A percentile compares a stretch with the other conserved stretches of the same genome.
These are phyloP conservation scores for Habrosyne pyritoides DNA, from an alignment of 2,888 invertebrate species.

Conservation along the genomic window DNA sequence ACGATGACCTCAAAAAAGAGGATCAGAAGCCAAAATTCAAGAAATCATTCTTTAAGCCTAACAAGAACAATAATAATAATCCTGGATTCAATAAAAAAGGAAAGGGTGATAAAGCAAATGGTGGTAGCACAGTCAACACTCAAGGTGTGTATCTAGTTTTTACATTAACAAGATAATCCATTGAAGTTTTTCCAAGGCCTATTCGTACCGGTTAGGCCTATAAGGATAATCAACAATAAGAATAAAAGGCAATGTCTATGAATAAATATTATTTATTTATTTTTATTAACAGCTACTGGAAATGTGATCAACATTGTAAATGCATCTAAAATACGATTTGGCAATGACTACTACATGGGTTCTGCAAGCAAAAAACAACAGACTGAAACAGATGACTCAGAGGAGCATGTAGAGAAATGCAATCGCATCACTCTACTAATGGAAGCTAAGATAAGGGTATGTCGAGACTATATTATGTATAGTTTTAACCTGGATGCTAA, in stretches of 20 bases:
- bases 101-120: constrained; percentile 34
- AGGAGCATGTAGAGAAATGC: constrained; percentile 56
- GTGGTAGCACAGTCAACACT: constrained; percentile 59
- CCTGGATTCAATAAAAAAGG: constrained; percentile 19
- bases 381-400: constrained; percentile 36
- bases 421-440: constrained; percentile 60
- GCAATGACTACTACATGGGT: constrained; percentile 71
- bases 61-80: constrained; percentile 31
- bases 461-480: not conserved
- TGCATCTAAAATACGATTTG: constrained; percentile 70
- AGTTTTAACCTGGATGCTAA: not conserved
- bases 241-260: no score
- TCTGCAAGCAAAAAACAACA: constrained; percentile 37
- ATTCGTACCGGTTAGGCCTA: no score
- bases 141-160: constrained; percentile 55
- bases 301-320: constrained; percentile 79
- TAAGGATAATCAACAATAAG: no score
- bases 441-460: constrained; percentile 66
- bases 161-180: no score
- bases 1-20: constrained; percentile 41
- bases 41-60: constrained; percentile 45
- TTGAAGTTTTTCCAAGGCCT: not conserved
- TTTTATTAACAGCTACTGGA: constrained; percentile 64
- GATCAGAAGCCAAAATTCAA: constrained; percentile 50
- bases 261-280: constrained; percentile 16